Conservation (phyloP, 2,113 vertebrate genomes). For the Pituophis catenifer region DNA sequence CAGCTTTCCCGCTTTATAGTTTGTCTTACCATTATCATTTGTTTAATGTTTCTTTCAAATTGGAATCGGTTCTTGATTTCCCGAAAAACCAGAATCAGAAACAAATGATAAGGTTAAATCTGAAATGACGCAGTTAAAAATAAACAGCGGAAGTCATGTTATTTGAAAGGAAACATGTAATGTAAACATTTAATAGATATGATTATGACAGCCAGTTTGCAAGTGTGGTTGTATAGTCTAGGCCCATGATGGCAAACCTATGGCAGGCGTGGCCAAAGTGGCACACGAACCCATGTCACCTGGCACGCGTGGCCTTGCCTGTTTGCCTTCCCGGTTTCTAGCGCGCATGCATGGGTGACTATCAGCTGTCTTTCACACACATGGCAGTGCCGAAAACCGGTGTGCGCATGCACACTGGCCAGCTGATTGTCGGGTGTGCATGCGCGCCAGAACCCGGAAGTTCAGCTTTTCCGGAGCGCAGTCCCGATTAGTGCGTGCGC, state of each 20-base stretch:
- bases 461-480: no score
- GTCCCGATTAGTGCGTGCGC: no score
- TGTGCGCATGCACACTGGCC: no score
- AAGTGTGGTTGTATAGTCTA: not conserved
- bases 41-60: not conserved
- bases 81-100: not conserved
- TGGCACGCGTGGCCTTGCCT: no score
- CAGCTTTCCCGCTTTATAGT: not conserved
- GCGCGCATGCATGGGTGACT: no score
- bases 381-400: no score
- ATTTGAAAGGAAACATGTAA: not conserved
- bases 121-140: not conserved
- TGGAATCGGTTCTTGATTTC: not conserved
- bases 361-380: no score
- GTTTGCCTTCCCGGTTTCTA: no score
- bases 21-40: not conserved
- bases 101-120: not conserved
- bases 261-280: no score
- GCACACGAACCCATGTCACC: no score
- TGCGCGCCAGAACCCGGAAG: no score
- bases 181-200: not conserved
- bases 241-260: not conserved
- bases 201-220: not conserved
- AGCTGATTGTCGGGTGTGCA: no score
- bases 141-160: accelerated